Evolutionary conservation across 2,797 vertebrate genomes (phyloP).

Genomic region (Schizopygopsis pylzovi): DNA sequence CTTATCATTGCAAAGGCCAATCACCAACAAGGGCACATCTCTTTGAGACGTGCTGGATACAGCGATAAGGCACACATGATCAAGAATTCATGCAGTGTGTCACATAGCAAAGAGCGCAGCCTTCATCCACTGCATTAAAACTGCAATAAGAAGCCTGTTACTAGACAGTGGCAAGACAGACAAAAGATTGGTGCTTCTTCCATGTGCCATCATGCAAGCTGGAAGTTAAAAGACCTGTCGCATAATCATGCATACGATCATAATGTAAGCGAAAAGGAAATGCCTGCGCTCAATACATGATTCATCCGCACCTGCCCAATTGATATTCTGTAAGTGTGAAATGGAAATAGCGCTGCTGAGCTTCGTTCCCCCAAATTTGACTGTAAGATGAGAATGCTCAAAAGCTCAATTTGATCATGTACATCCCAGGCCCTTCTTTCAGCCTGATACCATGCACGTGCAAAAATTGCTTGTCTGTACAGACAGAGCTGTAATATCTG

Average conservation of each 20-base stretch:
- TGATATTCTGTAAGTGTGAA: conserved; percentile 48
- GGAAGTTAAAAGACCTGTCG: conserved; percentile 42
- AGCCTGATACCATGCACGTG: background rate
- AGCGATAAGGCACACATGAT: conserved; percentile 51
- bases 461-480: conserved; percentile 25
- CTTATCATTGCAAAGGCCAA: conserved; percentile 18
- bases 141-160: conserved; percentile 39
- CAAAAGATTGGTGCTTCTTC: conserved; percentile 25
- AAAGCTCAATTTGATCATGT: conserved; percentile 23
- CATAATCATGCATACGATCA: conserved; percentile 13
- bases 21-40: background rate
- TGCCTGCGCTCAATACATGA: conserved; percentile 27
- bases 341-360: conserved; percentile 33
- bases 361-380: conserved; percentile 40
- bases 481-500: conserved; percentile 56
- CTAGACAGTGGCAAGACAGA: conserved; percentile 5
- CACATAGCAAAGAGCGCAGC: conserved; percentile 40
- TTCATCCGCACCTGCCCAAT: conserved; percentile 19
- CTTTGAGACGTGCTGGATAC: conserved; percentile 7
- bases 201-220: conserved; percentile 11
- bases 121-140: conserved; percentile 38
- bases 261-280: conserved; percentile 41
- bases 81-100: conserved; percentile 50
- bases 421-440: conserved; percentile 31
- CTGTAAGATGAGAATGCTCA: conserved; percentile 53